Percentiles rank a stretch among this genome's conserved stretches.
Conservation (phyloP, 2,888 invertebrate species). For the Hermodice carunculata region DNA sequence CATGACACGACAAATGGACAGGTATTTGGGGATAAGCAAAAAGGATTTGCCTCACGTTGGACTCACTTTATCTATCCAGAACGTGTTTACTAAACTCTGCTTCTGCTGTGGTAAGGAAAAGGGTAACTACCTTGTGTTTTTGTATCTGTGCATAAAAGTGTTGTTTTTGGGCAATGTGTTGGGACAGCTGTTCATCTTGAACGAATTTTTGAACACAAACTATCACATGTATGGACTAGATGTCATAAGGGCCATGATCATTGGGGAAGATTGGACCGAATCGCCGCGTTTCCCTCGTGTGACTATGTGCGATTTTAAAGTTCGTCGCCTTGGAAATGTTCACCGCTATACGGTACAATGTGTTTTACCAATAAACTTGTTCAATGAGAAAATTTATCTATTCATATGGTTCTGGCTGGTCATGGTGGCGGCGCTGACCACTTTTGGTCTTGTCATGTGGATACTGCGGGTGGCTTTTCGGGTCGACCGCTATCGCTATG, state of each 20-base stretch:
- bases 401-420: slow-evolving; percentile 14
- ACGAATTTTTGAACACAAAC: slow-evolving; percentile 70
- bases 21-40: neutral
- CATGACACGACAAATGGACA: slow-evolving; percentile 13
- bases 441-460: neutral
- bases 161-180: slow-evolving; percentile 70
- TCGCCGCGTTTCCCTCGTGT: slow-evolving; percentile 66
- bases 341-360: slow-evolving; percentile 31
- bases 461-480: neutral
- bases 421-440: neutral
- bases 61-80: neutral
- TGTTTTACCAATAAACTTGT: slow-evolving; percentile 53
- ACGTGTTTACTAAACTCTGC: no score
- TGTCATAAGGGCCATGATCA: slow-evolving; percentile 69
- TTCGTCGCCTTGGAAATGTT: slow-evolving; percentile 8
- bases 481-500: neutral
- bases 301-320: slow-evolving; percentile 67
- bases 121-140: slow-evolving; percentile 71
- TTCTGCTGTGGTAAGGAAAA: slow-evolving; percentile 66
- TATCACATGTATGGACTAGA: slow-evolving; percentile 69
- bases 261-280: slow-evolving; percentile 63
- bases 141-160: slow-evolving; percentile 71
- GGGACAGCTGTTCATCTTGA: slow-evolving; percentile 70
- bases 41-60: neutral
- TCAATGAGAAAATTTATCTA: slow-evolving; percentile 42